Evolutionary conservation across 2,888 invertebrate species (phyloP).

Genomic region (Protonemura montana): DNA sequence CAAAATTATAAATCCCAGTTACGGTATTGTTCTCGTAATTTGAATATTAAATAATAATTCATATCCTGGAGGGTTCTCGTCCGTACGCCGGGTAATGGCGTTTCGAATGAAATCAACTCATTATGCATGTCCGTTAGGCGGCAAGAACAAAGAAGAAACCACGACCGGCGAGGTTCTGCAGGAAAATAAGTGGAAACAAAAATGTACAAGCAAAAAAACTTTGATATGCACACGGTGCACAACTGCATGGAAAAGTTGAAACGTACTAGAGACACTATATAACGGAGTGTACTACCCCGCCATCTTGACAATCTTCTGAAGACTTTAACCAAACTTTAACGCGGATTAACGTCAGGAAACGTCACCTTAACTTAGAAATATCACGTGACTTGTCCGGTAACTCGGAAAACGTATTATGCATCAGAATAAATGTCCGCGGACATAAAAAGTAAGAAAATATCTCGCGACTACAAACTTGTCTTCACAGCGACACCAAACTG

Average conservation of each 20-base stretch:
- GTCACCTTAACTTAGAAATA: background rate
- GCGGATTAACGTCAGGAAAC: background rate
- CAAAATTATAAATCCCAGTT: background rate
- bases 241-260: background rate
- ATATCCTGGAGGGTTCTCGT: background rate
- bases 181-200: background rate
- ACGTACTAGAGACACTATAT: background rate
- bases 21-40: background rate
- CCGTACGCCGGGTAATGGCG: background rate
- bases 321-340: background rate
- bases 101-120: background rate
- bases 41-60: conserved; percentile 5
- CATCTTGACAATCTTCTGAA: background rate
- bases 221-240: background rate
- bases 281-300: background rate
- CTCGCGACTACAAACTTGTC: background rate
- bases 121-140: background rate
- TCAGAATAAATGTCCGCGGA: background rate
- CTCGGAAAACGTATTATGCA: background rate
- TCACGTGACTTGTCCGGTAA: background rate
- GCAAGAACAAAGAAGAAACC: background rate
- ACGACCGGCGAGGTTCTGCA: background rate
- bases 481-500: background rate
- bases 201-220: background rate
- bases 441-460: background rate